A percentile compares a stretch with the other conserved stretches of the same genome.
These are phyloP conservation scores for Rotaria socialis DNA, from an alignment of 2,888 invertebrate species.

Conservation along the genomic window DNA sequence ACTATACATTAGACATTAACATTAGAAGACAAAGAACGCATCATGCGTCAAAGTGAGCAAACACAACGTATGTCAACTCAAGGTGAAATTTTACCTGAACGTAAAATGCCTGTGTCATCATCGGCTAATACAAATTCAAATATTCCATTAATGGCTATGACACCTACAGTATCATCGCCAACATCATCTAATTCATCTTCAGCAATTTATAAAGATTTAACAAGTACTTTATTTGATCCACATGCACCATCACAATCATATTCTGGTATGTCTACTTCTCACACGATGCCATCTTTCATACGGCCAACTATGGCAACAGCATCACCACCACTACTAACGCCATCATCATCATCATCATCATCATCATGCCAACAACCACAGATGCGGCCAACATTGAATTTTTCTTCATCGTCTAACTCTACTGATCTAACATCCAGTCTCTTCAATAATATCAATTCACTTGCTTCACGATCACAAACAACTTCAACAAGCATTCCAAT, in stretches of 20 bases:
- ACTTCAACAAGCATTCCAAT: background rate
- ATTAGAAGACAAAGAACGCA: slow-evolving; percentile 20
- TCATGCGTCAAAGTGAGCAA: slow-evolving; percentile 16
- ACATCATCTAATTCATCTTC: background rate
- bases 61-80: background rate
- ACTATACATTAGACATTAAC: background rate
- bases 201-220: background rate
- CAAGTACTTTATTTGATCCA: background rate
- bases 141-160: background rate
- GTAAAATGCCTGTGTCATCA: background rate
- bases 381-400: background rate
- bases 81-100: background rate
- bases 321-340: background rate
- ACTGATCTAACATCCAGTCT: slow-evolving; percentile 11
- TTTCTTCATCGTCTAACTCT: background rate
- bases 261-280: background rate
- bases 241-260: background rate
- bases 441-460: slow-evolving; percentile 17
- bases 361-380: background rate
- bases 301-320: background rate
- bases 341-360: background rate
- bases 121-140: background rate
- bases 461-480: background rate
- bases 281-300: background rate
- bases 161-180: background rate